Base-by-base conservation (phyloP, 2,113 vertebrate species). In the Pterocles burchelli region DNA sequence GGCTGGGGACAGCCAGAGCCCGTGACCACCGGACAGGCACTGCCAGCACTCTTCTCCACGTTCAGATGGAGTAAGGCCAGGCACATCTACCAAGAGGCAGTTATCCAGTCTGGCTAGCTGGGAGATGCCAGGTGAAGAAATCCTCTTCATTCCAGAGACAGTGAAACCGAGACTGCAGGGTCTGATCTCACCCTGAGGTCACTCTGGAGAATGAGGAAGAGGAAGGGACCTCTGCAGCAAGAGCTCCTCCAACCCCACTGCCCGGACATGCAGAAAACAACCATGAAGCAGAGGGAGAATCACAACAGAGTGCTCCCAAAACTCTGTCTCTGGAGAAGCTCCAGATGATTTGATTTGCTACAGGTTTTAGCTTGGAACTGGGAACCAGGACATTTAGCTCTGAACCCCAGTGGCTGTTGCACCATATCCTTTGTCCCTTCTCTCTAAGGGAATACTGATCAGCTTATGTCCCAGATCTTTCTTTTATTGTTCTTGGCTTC, bases 11-110 rank as follows among this genome's bases (percentile, higher is more conserved):
- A 15, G 4, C n/a, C 72, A 4, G 41, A 73, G 80, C 65, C 36
- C 10, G 28, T 4, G n/a, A 2, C 5, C 33, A 5, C 57, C 20
- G 31, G 19, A 13, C 18, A 28, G 81, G 34, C 62, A 11, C 36
- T n/a, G 0, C 61, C 34, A n/a, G 21, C 0, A 2, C 57, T 55
- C 38, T 17, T 57, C 73, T 5, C 41, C 46, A 4, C 1, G 0
- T 61, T 51, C 2, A 5, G 45, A 55, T 24, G 34, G 13, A 31
- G 33, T 10, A 8, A 57, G 88, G 63, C 85, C 48, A 55, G 58
- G 52, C 49, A 59, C 36, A 4, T 18, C 7, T 2, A 14, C n/a
- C 24, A 7, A 12, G 22, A 22, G 65, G 52, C 34, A 48, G 48
- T 14, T 57, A 4, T 1, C 2, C n/a, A 73, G 70, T 6, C 70